Evolutionary conservation across 2,113 vertebrate genomes (phyloP).

Genomic region (Tichodroma muraria): DNA sequence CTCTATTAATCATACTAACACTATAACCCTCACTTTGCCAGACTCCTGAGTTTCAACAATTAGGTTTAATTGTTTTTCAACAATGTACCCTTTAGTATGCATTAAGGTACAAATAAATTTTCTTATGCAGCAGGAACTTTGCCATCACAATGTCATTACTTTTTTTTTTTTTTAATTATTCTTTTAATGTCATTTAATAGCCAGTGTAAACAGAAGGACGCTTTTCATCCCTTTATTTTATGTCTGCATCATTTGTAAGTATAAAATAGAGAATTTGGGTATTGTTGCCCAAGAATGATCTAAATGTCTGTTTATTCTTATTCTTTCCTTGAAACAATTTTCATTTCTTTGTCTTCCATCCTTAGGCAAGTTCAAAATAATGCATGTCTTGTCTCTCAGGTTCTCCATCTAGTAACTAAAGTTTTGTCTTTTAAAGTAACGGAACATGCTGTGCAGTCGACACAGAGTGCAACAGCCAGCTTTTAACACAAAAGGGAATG

Average conservation of each 20-base stretch:
- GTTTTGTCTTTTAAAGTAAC: not conserved
- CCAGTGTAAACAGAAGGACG: not conserved
- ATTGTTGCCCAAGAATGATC: not conserved
- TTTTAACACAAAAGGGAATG: constrained; percentile 1
- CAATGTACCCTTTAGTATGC: not conserved
- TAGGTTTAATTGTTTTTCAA: not conserved
- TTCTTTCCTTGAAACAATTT: not conserved
- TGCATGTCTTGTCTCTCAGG: not conserved
- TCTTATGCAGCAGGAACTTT: not conserved
- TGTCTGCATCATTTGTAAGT: not conserved
- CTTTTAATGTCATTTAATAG: not conserved
- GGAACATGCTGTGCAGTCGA: not conserved
- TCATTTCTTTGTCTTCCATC: not conserved
- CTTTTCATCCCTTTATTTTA: not conserved
- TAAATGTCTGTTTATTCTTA: not conserved
- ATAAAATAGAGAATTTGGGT: not conserved
- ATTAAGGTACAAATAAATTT: not conserved
- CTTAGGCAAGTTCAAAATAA: not conserved
- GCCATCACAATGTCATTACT: not conserved
- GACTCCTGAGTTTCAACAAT: not conserved
- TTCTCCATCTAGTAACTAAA: not conserved
- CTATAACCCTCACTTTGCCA: not conserved
- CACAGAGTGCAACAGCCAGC: not conserved
- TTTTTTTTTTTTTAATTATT: not conserved
- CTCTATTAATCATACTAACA: not conserved